Evolutionary conservation across 1,140 invertebrate genomes (phyloP), one percentile per base, ranked within the genome.

Genomic region (Orchesella cincta): DNA sequence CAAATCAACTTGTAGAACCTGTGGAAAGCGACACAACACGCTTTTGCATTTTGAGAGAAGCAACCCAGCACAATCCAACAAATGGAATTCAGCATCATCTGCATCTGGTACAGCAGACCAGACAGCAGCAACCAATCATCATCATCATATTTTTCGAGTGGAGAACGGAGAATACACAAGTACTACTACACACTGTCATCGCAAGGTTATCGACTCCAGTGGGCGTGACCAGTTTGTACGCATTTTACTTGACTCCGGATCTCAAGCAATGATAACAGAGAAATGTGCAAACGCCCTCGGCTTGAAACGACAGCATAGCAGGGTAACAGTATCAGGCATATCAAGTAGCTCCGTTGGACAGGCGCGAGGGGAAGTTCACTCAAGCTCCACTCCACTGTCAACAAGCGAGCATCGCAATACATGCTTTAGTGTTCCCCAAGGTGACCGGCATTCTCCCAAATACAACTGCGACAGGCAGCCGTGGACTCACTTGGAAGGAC

Each of bases 221-320:
- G n/a, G 62, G 33, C 5, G 14, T 5, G 23, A 29, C 33, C 26
- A 18, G 8, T 12, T 18, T 23, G 23, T 33, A n/a, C 62, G 62
- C n/a, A n/a, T 67, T 31, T n/a, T 67, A 31, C 62, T 67, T 67
- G 62, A 67, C 29, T 26, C 26, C 8, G 62, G 62, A 67, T 29
- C 62, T 3, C 28, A 33, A 67, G 62, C 8, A 31, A 31, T 67
- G 1, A 67, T 67, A 12, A 29, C 8, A 5, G 62, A 67, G n/a
- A 29, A 67, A 14, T 31, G 28, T 31, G 62, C 33, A n/a, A 67
- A 67, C 8, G 62, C 62, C 5, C 29, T 67, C 5, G 62, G 62
- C 62, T 31, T 67, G 23, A 67, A 67, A 33, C 26, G 62, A 31
- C 23, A 2, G n/a, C 12, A 33, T 31, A n/a, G 31, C 31, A 28